phyloP scores from a whole-genome alignment of 2,888 invertebrate genomes.

The Agrypnus murinus region DNA sequence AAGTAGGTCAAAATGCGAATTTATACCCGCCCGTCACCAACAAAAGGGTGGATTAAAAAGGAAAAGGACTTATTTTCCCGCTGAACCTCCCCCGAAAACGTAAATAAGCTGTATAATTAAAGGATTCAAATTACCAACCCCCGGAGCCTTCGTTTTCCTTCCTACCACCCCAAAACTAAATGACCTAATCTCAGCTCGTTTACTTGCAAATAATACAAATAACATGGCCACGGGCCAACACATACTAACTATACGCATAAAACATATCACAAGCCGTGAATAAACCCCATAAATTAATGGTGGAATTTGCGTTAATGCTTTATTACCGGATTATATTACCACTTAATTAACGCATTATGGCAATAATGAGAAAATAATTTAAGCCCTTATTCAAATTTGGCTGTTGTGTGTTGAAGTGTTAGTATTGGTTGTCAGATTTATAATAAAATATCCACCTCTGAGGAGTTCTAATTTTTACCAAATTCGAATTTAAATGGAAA shows the following conservation, averaged over 20 bases:
- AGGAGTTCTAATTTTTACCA: no score
- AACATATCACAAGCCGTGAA: conserved; percentile 21
- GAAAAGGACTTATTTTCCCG: conserved; percentile 18
- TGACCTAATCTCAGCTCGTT: conserved; percentile 38
- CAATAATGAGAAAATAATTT: conserved; percentile 29
- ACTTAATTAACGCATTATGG: conserved; percentile 20
- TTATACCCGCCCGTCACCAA: conserved; percentile 4
- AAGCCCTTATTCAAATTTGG: not conserved
- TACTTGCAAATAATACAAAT: conserved; percentile 42
- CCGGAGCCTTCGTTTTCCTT: conserved; percentile 7
- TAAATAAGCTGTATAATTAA: conserved; percentile 44
- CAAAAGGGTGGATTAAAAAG: conserved; percentile 27
- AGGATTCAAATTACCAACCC: conserved; percentile 34
- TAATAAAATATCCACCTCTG: no score
- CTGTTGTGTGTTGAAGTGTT: not conserved
- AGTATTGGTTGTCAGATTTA: no score
- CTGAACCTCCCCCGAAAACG: conserved; percentile 33
- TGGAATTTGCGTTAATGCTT: conserved; percentile 19
- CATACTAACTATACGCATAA: not conserved
- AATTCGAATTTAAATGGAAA: no score
- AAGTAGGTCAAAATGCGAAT: conserved; percentile 10
- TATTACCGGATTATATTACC: conserved; percentile 29
- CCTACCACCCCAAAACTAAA: conserved; percentile 29
- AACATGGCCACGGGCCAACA: conserved; percentile 25
- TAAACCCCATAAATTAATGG: conserved; percentile 27